Conservation (phyloP, 2,797 vertebrate genomes). For the Fundulus diaphanus region DNA sequence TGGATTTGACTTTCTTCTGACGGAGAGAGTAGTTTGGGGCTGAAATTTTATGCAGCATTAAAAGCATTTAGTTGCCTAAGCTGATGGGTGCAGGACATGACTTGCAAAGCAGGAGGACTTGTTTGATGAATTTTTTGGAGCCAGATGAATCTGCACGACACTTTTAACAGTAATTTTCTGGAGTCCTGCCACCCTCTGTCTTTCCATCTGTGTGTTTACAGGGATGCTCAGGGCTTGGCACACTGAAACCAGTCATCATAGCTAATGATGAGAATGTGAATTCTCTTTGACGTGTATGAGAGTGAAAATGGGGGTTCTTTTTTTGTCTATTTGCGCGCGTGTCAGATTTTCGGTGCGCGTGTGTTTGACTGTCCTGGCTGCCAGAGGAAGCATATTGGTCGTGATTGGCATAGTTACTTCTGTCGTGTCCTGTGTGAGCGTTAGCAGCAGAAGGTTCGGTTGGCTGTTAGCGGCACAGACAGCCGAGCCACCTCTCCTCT, state of each 20-base stretch:
- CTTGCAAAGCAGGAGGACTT: constrained; percentile 25
- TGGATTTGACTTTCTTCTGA: constrained; percentile 33
- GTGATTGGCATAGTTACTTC: constrained; percentile 61
- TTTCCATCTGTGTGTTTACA: constrained; percentile 79
- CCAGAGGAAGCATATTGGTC: constrained; percentile 79
- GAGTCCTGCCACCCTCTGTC: constrained; percentile 63
- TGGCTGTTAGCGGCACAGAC: constrained; percentile 55
- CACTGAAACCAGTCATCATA: constrained; percentile 65
- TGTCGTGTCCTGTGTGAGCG: constrained; percentile 63
- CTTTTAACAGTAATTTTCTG: constrained; percentile 63
- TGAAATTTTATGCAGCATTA: constrained; percentile 24
- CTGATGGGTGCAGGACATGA: constrained; percentile 8
- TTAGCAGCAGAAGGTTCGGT: constrained; percentile 69
- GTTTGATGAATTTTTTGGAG: constrained; percentile 37
- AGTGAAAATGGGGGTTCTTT: constrained; percentile 36
- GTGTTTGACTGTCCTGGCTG: constrained; percentile 49
- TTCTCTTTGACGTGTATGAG: constrained; percentile 45
- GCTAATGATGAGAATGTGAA: constrained; percentile 68
- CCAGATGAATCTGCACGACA: constrained; percentile 44
- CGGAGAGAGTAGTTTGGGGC: not conserved
- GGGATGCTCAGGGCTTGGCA: constrained; percentile 70
- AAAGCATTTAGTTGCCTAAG: not conserved
- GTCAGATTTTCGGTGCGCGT: constrained; percentile 25
- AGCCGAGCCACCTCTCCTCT: constrained; percentile 61
- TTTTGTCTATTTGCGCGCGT: constrained; percentile 33